Conservation (phyloP, 2,888 invertebrate genomes). For the Ernsta delagoae region DNA sequence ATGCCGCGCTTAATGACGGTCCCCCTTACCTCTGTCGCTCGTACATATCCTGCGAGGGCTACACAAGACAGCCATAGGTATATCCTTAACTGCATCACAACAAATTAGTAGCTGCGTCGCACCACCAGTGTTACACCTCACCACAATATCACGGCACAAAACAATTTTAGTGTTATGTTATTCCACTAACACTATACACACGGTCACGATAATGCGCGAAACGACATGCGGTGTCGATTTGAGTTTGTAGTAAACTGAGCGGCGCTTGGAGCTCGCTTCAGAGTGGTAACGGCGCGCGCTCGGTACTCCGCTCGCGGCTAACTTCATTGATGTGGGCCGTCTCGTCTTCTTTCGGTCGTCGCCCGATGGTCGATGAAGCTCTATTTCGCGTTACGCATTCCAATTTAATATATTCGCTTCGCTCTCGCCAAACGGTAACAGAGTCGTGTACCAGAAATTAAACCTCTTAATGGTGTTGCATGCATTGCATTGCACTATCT, state of each 20-base stretch:
- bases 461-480: slow-evolving; percentile 20
- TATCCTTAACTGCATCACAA: slow-evolving; percentile 92
- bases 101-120: slow-evolving; percentile 72
- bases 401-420: slow-evolving; percentile 63
- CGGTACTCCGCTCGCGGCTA: slow-evolving; percentile 58
- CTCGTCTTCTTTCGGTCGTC: slow-evolving; percentile 54
- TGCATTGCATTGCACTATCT: no score
- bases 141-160: slow-evolving; percentile 74
- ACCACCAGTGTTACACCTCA: slow-evolving; percentile 72
- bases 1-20: no score
- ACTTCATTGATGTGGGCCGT: slow-evolving; percentile 65
- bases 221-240: slow-evolving; percentile 70
- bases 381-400: slow-evolving; percentile 74
- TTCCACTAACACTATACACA: slow-evolving; percentile 79
- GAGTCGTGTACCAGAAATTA: slow-evolving; percentile 31
- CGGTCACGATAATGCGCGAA: slow-evolving; percentile 68
- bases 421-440: slow-evolving; percentile 45
- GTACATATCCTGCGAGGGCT: slow-evolving; percentile 89
- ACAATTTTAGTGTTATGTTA: slow-evolving; percentile 80
- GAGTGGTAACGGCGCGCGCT: slow-evolving; percentile 65
- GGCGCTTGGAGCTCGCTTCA: slow-evolving; percentile 74
- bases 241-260: slow-evolving; percentile 77
- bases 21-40: slow-evolving; percentile 90
- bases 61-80: slow-evolving; percentile 89
- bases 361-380: slow-evolving; percentile 76